Evolutionary conservation across 2,888 invertebrate species (phyloP).

Genomic region (Cacoxenus indagator): DNA sequence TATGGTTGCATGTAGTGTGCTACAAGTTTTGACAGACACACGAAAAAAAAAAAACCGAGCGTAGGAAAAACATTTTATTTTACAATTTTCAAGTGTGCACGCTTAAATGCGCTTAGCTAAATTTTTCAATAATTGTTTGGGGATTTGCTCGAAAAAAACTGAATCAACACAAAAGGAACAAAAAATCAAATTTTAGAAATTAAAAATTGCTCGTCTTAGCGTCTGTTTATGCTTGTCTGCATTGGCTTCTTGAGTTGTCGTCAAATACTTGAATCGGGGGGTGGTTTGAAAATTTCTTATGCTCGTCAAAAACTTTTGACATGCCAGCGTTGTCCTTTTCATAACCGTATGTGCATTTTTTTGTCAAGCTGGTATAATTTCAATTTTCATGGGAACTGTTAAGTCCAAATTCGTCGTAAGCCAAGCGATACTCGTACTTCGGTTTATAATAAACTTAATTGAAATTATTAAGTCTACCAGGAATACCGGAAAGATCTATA

Average conservation of each 20-base stretch:
- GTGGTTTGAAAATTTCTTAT: constrained; percentile 2
- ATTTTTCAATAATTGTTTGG: background rate
- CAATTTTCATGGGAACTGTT: background rate
- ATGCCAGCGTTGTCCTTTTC: background rate
- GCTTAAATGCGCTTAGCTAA: constrained; percentile 5
- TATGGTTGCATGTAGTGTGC: background rate
- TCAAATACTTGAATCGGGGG: too few relatives aligned
- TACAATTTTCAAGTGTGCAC: background rate
- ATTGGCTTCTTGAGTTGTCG: background rate
- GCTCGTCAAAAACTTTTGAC: constrained; percentile 11
- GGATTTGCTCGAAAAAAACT: background rate
- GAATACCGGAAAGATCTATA: too few relatives aligned
- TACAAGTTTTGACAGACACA: constrained; percentile 1
- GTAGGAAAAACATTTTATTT: background rate
- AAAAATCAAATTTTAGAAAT: background rate
- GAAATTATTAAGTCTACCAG: too few relatives aligned
- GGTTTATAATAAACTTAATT: too few relatives aligned
- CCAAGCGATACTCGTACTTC: too few relatives aligned
- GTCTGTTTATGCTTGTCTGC: constrained; percentile 6
- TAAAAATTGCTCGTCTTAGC: background rate
- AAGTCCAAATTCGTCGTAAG: too few relatives aligned
- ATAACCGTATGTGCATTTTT: background rate
- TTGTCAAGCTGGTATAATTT: background rate
- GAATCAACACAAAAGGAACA: background rate
- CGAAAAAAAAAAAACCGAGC: background rate